Percentiles rank a stretch among this genome's conserved stretches.
Evolutionary conservation across 2,113 vertebrate genomes (phyloP).

Genomic region (Pardalotus punctatus): DNA sequence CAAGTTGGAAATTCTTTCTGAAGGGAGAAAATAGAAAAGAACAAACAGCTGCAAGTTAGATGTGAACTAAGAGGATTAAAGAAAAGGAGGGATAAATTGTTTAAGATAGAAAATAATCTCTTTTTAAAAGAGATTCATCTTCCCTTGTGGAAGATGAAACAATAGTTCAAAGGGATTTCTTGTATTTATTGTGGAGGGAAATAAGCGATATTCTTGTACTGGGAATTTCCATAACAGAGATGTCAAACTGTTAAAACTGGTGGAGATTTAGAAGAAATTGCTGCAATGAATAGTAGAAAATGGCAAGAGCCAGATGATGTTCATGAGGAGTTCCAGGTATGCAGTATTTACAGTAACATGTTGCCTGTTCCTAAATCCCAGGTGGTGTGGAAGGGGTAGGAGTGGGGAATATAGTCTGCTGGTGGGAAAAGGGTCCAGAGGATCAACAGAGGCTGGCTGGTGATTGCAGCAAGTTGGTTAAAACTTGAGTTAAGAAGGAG

Average conservation of each 20-base stretch:
- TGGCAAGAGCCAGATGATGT: background rate
- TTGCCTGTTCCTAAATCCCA: background rate
- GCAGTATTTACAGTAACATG: accelerated
- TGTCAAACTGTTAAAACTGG: background rate
- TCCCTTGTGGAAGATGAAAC: background rate
- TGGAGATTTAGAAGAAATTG: background rate
- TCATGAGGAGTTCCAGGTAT: accelerated
- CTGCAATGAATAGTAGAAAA: background rate
- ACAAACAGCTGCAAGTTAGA: background rate
- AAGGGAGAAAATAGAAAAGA: background rate
- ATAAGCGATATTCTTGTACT: background rate
- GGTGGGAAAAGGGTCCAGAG: background rate
- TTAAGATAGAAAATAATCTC: background rate
- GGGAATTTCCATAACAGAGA: background rate
- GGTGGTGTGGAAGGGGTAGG: background rate
- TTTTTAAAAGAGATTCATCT: background rate
- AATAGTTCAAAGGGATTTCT: background rate
- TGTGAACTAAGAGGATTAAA: background rate
- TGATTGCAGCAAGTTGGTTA: background rate
- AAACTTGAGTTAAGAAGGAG: background rate
- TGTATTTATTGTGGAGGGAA: background rate
- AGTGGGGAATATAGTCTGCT: background rate
- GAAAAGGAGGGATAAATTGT: background rate
- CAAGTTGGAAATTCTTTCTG: background rate
- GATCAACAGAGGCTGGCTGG: background rate